Base-by-base conservation (phyloP, 2,888 invertebrate genomes). In the Protodeltote pygarga region DNA sequence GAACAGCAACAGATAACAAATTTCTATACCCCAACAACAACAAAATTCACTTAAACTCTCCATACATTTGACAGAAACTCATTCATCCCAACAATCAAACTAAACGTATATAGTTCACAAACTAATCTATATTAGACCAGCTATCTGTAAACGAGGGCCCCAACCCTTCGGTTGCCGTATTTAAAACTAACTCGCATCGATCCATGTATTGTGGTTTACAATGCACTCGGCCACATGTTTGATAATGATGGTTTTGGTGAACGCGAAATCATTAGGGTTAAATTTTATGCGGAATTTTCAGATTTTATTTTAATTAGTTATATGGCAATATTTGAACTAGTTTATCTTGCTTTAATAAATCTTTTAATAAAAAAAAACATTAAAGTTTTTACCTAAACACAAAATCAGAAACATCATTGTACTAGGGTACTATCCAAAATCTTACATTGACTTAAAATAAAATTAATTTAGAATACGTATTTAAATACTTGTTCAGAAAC, bases 181-280 rank as follows among this genome's bases (percentile, higher is more conserved):
- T 89, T 83, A 84, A 87, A 86, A 83, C 81, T 82, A 48, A 81
- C 79, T 78, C 66, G 46, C 78, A 87, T 87, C 73, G 85, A 87
- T 84, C 84, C 65, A 19, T 41, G 47, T 59, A 47, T 41, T 65
- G 65, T 65, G 71, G 67, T 67, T 45, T 53, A 47, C 29, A 61
- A 51, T 68, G 66, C 64, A 63, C 46, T 62, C 47, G 54, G 25
- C 44, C 61, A 65, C 50, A 63, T 61, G 60, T 49, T 41, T 55
- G 45, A 27, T 54, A 61, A 53, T 67, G 34, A 53, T 10, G 40
- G 13, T 38, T 50, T 50, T 17, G 20, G 25, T 10, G 16, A 27
- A 51, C 13, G 24, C 11, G 5, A 29, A 46, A 24, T 51, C 23
- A 33, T 50, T 34, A 38, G 29, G 32, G 23, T 13, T 3, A n/a